Evolutionary conservation across 2,797 vertebrate species (phyloP), one percentile per base, ranked within the genome.

Genomic region (Hyperoplus immaculatus): DNA sequence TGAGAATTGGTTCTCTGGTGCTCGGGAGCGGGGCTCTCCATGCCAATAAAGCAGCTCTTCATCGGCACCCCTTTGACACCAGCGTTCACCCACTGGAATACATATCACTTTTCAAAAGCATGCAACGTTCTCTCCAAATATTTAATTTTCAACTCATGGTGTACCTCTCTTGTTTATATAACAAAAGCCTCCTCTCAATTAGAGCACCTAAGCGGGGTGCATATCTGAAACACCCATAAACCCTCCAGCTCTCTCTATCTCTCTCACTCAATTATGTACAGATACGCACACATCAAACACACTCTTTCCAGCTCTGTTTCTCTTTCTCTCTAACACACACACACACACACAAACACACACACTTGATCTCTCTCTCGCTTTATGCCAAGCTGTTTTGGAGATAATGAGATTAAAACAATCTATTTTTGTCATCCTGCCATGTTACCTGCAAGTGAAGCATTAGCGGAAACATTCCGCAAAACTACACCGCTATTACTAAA

Each of bases 161-260:
- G 63, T 63, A 83, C 78, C 82, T 87, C 82, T 87, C 90, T 81
- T 88, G 83, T 93, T 93, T 94, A 91, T 92, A 65, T 91, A 93
- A 93, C 82, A 85, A 90, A 89, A 81, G 83, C 59, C 65, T 89
- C 88, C 60, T 84, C 87, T 88, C 81, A 92, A 90, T 93, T 87
- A 89, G 83, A 87, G 82, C 64, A 12, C 67, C 65, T 45, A 16
- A 59, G 83, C 78, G 82, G 82, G 68, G 57, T 76, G 62, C 86
- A 75, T 78, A 82, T 83, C 78, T 81, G 66, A 65, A 29, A 58
- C 69, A 77, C 70, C 70, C 60, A 41, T 47, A 65, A 47, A 55
- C 63, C 69, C 62, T 45, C 66, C 29, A 1, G 5, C 39, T 14
- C 21, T 5, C 58, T 29, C 49, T 45, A 56, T 61, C 56, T 47